A percentile compares a stretch with the other conserved stretches of the same genome.
These are phyloP conservation scores for Gorsachius goisagi DNA, from an alignment of 2,113 vertebrate species.

Conservation along the genomic window DNA sequence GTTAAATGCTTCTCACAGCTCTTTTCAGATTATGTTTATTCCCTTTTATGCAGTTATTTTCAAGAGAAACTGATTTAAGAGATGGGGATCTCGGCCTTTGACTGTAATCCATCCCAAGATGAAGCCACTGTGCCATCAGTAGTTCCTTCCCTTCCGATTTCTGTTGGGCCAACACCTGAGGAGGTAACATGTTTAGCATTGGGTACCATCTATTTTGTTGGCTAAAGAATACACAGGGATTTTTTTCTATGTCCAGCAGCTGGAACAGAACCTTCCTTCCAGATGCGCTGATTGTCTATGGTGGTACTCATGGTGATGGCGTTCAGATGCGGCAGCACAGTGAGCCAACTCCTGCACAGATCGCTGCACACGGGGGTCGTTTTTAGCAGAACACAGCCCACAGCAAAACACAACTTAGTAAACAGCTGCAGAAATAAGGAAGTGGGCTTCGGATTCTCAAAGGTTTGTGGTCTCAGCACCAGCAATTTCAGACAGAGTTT, in stretches of 20 bases:
- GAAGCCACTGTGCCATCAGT: not conserved
- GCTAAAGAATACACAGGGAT: not conserved
- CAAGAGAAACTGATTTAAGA: not conserved
- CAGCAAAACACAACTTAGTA: not conserved
- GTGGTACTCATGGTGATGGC: not conserved
- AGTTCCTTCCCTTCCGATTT: not conserved
- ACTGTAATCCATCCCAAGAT: not conserved
- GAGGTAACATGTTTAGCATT: not conserved
- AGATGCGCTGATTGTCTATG: rapidly evolving
- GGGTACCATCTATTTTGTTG: not conserved
- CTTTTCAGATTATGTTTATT: not conserved
- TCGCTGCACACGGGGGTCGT: rapidly evolving
- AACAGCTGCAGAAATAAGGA: not conserved
- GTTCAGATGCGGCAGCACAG: not conserved
- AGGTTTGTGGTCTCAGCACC: not conserved
- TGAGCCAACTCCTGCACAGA: not conserved
- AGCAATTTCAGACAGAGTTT: not conserved
- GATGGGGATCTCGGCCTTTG: not conserved
- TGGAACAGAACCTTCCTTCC: not conserved
- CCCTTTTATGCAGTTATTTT: not conserved
- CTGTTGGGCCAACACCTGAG: not conserved
- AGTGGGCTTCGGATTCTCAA: not conserved
- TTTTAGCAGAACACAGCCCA: not conserved
- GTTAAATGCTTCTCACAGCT: not conserved
- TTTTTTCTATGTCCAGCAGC: not conserved